Base-by-base conservation (phyloP, 1,140 invertebrate genomes). In the Diorhabda carinulata region DNA sequence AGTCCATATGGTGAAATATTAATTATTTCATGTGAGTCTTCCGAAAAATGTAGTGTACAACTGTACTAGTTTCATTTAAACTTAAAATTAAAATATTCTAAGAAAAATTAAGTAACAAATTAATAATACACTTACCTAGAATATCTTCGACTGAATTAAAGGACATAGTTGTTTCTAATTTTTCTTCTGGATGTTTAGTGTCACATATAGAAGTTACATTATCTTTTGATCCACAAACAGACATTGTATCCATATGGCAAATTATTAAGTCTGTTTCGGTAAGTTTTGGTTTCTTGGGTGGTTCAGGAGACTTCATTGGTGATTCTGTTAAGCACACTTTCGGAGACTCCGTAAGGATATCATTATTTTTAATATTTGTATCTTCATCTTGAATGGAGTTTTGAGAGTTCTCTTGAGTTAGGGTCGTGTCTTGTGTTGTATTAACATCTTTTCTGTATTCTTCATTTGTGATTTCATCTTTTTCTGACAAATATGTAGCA, bases 281-380 rank as follows among this genome's bases (percentile, higher is more conserved):
- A 3, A 76, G 57, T n/a, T 63, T 42, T 0, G 63, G 61, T 59
- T 73, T 74, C 52, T 70, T 62, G 3, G 73, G 74, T 44, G 47
- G 47, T 52, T 52, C 47, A 2, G 47, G 47, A 52, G 47, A 52
- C n/a, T 52, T n/a, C 6, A 52, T 52, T 52, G n/a, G 47, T 52
- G 47, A 6, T 52, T 52, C 47, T 52, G n/a, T n/a, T 8, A n/a
- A n/a, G n/a, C 2, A 6, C 47, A 8, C 47, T 52, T n/a, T 52
- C 6, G 47, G 2, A 8, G 47, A 61, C 45, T 73, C 70, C 44
- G 67, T 73, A 52, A 68, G 62, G 10, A 69, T 73, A 42, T n/a
- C 60, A 6, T 62, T 60, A 52, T 8, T 52, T 72, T 84, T 82
- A 0, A 82, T 57, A 65, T 40, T 57, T 10, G 63, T 45, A 64